A percentile compares a stretch with the other conserved stretches of the same genome.
Conservation (phyloP, 2,888 invertebrate genomes). For the Rhaphigaster nebulosa region DNA sequence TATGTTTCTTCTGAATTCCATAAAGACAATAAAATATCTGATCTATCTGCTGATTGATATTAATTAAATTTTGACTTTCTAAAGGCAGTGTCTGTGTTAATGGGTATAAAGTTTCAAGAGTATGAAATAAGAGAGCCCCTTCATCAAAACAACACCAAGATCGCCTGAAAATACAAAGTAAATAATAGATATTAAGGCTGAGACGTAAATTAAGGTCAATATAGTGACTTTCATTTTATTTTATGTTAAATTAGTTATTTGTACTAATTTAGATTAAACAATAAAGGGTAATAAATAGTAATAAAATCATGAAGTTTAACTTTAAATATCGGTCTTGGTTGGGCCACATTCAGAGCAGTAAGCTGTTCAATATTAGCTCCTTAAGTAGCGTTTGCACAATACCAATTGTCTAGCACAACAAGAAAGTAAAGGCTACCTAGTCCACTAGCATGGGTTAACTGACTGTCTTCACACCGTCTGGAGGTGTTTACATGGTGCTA, state of each 20-base stretch:
- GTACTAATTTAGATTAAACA: neutral
- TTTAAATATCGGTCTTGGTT: neutral
- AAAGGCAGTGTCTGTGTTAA: slow-evolving; percentile 69
- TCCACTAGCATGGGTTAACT: too few relatives aligned
- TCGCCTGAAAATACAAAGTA: slow-evolving; percentile 69
- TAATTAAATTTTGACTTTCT: slow-evolving; percentile 68
- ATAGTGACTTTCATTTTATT: neutral
- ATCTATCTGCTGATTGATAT: slow-evolving; percentile 84
- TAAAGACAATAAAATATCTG: slow-evolving; percentile 90
- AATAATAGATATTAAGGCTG: neutral
- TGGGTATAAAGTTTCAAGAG: slow-evolving; percentile 82
- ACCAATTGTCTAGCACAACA: too few relatives aligned
- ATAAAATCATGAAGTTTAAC: neutral
- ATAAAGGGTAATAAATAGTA: neutral
- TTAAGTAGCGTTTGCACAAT: too few relatives aligned
- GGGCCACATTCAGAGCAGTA: neutral
- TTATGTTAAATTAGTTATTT: neutral
- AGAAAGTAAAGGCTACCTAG: too few relatives aligned
- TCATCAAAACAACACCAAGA: slow-evolving; percentile 85
- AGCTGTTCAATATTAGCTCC: neutral
- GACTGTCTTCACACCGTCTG: too few relatives aligned
- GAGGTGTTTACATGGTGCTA: too few relatives aligned
- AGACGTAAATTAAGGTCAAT: neutral
- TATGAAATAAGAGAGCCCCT: slow-evolving; percentile 84
- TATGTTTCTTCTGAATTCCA: slow-evolving; percentile 79